A percentile compares a stretch with the other conserved stretches of the same genome.
phyloP scores from a whole-genome alignment of 1,140 invertebrate species.

The Physella acuta region DNA sequence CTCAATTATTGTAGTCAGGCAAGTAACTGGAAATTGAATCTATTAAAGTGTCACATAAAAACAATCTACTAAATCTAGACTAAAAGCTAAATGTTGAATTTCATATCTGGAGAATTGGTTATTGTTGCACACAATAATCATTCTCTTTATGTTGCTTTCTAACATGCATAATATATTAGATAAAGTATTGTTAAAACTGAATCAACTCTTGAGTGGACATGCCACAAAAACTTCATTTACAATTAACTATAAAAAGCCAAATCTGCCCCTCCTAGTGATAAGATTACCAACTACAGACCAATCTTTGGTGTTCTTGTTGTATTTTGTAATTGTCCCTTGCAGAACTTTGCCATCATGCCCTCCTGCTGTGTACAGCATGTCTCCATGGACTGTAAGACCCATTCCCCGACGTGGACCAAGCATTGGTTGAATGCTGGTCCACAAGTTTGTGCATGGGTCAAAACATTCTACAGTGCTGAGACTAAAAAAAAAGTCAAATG shows the following conservation, averaged over 20 bases:
- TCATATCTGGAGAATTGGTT: too few species aligned
- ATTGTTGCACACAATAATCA: too few species aligned
- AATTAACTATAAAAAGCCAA: conserved; percentile 27
- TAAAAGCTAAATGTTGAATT: too few species aligned
- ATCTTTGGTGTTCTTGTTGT: conserved; percentile 15
- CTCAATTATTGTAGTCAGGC: too few species aligned
- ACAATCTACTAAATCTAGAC: too few species aligned
- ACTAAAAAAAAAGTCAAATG: conserved; percentile 22
- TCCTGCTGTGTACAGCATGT: conserved; percentile 24
- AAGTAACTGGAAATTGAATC: too few species aligned
- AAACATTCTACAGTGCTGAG: conserved; percentile 27
- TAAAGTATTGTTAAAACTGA: too few species aligned
- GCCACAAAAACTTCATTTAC: too few species aligned
- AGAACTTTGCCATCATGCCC: conserved; percentile 27
- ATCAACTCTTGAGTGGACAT: too few species aligned
- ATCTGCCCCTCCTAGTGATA: conserved; percentile 15
- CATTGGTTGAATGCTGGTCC: conserved; percentile 25
- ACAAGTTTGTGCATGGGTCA: conserved; percentile 19
- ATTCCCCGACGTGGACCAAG: conserved; percentile 21
- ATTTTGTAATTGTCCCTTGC: conserved; percentile 22
- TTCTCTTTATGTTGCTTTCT: too few species aligned
- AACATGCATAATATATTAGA: too few species aligned
- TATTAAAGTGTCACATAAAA: too few species aligned
- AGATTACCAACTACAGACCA: conserved; percentile 26
- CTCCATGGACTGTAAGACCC: conserved; percentile 20